phyloP scores from a whole-genome alignment of 2,888 invertebrate species.

The Laothoe populi region DNA sequence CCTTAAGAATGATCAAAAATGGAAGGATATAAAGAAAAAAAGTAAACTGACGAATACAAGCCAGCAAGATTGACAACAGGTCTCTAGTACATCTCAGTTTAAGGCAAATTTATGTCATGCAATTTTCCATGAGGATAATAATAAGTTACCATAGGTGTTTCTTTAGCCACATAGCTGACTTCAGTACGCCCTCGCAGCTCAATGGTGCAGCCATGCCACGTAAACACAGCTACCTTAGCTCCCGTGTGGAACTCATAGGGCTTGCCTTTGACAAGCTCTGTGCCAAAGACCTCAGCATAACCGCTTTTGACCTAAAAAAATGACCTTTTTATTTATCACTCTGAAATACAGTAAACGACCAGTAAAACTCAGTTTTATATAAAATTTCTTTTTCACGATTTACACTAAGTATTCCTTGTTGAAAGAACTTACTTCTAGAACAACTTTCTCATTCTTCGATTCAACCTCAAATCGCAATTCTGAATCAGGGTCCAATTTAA shows the following conservation, averaged over 20 bases:
- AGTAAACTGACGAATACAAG: too few species aligned
- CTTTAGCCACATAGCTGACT: slow-evolving; percentile 97
- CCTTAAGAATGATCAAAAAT: too few species aligned
- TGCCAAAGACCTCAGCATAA: slow-evolving; percentile 98
- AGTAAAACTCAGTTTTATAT: background rate
- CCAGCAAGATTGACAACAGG: too few species aligned
- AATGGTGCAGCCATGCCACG: slow-evolving; percentile 97
- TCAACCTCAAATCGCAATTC: slow-evolving; percentile 98
- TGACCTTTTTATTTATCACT: slow-evolving; percentile 30
- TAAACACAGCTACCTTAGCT: slow-evolving; percentile 97
- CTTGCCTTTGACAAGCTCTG: slow-evolving; percentile 96
- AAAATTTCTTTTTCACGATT: background rate
- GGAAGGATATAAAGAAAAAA: too few species aligned
- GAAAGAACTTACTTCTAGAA: slow-evolving; percentile 87
- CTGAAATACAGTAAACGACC: background rate
- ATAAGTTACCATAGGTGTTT: slow-evolving; percentile 94
- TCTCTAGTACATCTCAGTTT: too few species aligned
- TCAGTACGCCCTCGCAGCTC: slow-evolving; percentile 95
- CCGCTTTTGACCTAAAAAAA: slow-evolving; percentile 91
- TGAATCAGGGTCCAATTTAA: slow-evolving; percentile 93
- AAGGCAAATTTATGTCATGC: too few species aligned
- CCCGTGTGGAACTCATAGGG: slow-evolving; percentile 95
- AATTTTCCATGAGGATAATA: background rate
- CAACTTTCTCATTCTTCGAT: slow-evolving; percentile 92
- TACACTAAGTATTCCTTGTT: slow-evolving; percentile 8